Evolutionary conservation across 30 jellyfish, hydroid and myxozoan genomes (phyloP).

Genomic region (Hydractinia echinata): DNA sequence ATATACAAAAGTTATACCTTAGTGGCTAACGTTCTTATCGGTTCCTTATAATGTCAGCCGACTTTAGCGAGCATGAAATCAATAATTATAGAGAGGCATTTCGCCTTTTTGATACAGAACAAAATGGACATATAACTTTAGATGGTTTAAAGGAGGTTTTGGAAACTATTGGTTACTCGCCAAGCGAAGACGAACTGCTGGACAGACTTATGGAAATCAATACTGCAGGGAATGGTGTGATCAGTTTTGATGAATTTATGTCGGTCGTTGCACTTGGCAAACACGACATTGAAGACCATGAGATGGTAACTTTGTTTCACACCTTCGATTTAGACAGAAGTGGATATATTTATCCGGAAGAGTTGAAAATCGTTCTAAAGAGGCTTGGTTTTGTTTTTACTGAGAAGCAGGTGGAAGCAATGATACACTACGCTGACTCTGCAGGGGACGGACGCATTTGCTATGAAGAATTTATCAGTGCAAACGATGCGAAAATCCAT

Average conservation of each 20-base stretch:
- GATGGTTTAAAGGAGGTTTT: constrained; percentile 5
- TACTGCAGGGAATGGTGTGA: constrained; percentile 15
- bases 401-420: constrained; percentile 13
- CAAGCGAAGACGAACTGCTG: constrained; percentile 6
- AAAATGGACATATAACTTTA: constrained; percentile 4
- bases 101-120: constrained; percentile 5
- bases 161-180: background rate
- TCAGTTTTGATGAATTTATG: constrained; percentile 19
- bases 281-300: background rate
- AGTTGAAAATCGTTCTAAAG: constrained; percentile 4
- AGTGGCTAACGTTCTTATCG: too few species aligned
- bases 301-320: constrained; percentile 4
- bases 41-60: background rate
- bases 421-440: constrained; percentile 16
- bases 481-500: background rate
- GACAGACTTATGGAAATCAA: constrained; percentile 6
- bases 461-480: background rate
- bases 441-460: constrained; percentile 21
- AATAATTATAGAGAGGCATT: constrained; percentile 20
- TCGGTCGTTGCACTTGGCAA: background rate
- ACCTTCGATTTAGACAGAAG: constrained; percentile 13
- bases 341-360: constrained; percentile 8
- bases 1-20: too few species aligned
- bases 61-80: background rate
- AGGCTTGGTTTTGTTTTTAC: constrained; percentile 11